Conservation (phyloP, 2,888 invertebrate genomes). For the Aleiodes testaceus region DNA sequence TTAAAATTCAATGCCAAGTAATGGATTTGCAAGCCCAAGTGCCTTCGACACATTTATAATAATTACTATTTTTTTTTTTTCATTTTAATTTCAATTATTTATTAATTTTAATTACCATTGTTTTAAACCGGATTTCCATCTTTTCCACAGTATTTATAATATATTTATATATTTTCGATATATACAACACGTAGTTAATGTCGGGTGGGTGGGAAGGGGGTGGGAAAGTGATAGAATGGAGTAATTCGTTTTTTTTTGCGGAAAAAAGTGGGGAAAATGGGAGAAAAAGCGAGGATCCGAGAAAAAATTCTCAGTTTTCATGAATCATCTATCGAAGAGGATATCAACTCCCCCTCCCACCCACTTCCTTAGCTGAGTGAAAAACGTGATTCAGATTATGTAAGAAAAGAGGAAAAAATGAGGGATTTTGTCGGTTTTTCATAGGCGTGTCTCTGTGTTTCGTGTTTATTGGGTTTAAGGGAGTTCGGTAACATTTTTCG, state of each 20-base stretch:
- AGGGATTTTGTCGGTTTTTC: not conserved
- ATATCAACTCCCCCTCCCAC: not conserved
- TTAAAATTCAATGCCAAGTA: slow-evolving; percentile 49
- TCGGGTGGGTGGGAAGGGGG: too few relatives aligned
- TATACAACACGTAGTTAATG: slow-evolving; percentile 69
- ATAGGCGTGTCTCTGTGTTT: slow-evolving; percentile 4
- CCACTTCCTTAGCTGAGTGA: slow-evolving; percentile 34
- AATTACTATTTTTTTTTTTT: slow-evolving; percentile 18
- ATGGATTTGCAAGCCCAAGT: slow-evolving; percentile 66
- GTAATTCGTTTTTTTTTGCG: slow-evolving; percentile 36
- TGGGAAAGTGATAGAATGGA: slow-evolving; percentile 47
- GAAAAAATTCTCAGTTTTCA: slow-evolving; percentile 23
- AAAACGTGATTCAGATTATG: slow-evolving; percentile 36
- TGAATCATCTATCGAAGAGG: slow-evolving; percentile 18
- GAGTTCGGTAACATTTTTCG: not conserved
- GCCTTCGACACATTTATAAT: slow-evolving; percentile 57
- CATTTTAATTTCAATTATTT: too few relatives aligned
- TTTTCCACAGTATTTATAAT: slow-evolving; percentile 67
- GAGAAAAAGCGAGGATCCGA: slow-evolving; percentile 32
- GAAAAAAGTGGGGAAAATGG: slow-evolving; percentile 16
- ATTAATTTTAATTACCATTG: slow-evolving; percentile 9
- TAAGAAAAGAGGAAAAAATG: not conserved
- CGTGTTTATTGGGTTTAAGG: not conserved
- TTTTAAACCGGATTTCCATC: slow-evolving; percentile 62
- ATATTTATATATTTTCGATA: slow-evolving; percentile 66